Evolutionary conservation across 2,113 vertebrate species (phyloP).

Genomic region (Pedetes capensis): DNA sequence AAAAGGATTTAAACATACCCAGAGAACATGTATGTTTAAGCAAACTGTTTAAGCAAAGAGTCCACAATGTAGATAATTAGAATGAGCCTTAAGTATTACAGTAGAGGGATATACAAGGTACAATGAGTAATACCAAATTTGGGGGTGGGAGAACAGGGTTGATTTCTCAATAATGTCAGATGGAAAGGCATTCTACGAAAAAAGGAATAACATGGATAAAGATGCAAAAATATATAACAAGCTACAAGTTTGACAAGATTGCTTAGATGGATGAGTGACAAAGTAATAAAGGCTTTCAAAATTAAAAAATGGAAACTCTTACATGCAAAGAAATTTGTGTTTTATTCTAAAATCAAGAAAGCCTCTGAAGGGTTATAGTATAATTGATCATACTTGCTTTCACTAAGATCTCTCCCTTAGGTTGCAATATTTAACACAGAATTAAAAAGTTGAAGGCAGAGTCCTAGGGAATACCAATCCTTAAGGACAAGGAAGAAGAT

Average conservation of each 20-base stretch:
- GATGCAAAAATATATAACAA: not conserved
- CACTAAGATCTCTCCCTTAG: not conserved
- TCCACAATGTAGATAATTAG: not conserved
- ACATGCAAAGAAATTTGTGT: not conserved
- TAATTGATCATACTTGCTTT: not conserved
- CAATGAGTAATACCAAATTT: not conserved
- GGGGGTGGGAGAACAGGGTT: not conserved
- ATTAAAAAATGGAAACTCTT: not conserved
- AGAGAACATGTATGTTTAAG: not conserved
- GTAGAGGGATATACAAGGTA: not conserved
- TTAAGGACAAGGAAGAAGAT: not conserved
- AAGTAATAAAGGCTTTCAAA: not conserved
- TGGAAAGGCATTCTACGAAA: not conserved
- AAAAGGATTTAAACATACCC: not conserved
- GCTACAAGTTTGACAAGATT: not conserved
- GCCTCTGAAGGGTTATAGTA: not conserved
- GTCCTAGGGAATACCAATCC: not conserved
- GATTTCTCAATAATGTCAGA: not conserved
- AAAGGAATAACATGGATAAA: not conserved
- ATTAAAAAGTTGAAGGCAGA: not conserved
- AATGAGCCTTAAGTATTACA: not conserved
- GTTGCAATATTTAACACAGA: not conserved
- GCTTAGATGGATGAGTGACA: not conserved
- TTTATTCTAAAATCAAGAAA: not conserved
- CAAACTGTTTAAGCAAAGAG: not conserved